Base-by-base conservation (phyloP, 2,888 invertebrate species). In the Synanthedon tipuliformis region DNA sequence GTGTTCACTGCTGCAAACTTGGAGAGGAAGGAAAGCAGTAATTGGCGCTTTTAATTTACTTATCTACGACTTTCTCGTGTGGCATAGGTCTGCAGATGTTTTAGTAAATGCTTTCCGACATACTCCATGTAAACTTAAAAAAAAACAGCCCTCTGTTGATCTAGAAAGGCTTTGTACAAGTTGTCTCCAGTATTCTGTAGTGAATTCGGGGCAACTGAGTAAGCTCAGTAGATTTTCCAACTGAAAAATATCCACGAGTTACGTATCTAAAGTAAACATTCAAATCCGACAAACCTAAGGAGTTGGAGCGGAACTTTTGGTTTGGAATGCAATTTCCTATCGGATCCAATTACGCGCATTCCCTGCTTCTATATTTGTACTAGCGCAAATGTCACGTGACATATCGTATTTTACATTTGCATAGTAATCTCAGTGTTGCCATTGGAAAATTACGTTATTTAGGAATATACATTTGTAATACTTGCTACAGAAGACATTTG, bases 321-420 rank as follows among this genome's bases (percentile, higher is more conserved):
- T 68, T 66, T 57, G 70, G 71, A 75, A 79, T 78, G 75, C 74
- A 76, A 79, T 77, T 78, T 73, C 75, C 75, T 56, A 58, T 61
- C 55, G 57, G 57, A 57, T 49, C 23, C 16, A 49, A 49, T 49
- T 49, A 49, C 49, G 23, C 15, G 23, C 49, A 49, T 49, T 49
- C 49, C 49, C 12, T 18, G 49, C 16, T 49, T 49, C 16, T 49
- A 23, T 45, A 45, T 45, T 45, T 45, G 45, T 45, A 45, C 45
- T 13, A 45, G 13, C 15, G 15, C 45, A 15, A 45, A 45, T 45
- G 45, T 15, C 45, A 15, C 15, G 45, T 15, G 45, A 45, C 15
- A 13, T n/a, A n/a, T 45, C 45, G 45, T 45, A 45, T 15, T 45
- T 45, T 15, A 45, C 45, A 13, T 45, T 45, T 45, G 45, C 45